These are phyloP conservation scores for Spilarctia lutea DNA, from an alignment of 2,888 invertebrate genomes.

Conservation along the genomic window DNA sequence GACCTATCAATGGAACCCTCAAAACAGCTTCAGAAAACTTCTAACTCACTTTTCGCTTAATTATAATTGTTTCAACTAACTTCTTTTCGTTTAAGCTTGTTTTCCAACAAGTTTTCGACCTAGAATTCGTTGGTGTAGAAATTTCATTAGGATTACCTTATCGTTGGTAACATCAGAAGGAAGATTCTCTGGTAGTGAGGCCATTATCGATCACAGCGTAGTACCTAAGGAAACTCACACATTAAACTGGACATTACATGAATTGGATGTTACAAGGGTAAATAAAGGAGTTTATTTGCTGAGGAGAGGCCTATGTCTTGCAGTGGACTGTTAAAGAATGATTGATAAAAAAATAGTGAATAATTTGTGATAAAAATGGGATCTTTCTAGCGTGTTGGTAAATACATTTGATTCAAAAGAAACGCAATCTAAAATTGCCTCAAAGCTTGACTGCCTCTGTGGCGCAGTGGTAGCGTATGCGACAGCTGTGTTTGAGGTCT, in stretches of 20 bases:
- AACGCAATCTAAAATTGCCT: no score
- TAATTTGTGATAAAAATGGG: no score
- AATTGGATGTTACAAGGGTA: no score
- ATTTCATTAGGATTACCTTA: slow-evolving; percentile 44
- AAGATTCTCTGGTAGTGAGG: not conserved
- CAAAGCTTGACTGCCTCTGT: no score
- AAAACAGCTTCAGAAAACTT: not conserved
- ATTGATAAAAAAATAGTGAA: no score
- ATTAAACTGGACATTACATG: not conserved
- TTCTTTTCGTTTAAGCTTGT: not conserved
- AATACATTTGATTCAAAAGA: no score
- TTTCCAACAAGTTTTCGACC: not conserved
- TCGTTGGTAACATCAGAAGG: not conserved
- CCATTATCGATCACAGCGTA: not conserved
- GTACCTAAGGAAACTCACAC: not conserved
- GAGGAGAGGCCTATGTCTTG: no score
- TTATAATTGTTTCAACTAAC: not conserved
- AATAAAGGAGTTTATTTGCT: no score
- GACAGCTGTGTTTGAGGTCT: no score
- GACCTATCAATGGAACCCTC: not conserved
- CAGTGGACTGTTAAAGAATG: no score
- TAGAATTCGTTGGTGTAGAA: slow-evolving; percentile 24
- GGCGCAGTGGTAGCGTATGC: no score
- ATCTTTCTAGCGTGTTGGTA: no score
- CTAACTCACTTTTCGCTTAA: not conserved